Evolutionary conservation across 2,797 vertebrate genomes (phyloP), one percentile per base, ranked within the genome.

Genomic region (Ctenochaetus hawaiiensis): DNA sequence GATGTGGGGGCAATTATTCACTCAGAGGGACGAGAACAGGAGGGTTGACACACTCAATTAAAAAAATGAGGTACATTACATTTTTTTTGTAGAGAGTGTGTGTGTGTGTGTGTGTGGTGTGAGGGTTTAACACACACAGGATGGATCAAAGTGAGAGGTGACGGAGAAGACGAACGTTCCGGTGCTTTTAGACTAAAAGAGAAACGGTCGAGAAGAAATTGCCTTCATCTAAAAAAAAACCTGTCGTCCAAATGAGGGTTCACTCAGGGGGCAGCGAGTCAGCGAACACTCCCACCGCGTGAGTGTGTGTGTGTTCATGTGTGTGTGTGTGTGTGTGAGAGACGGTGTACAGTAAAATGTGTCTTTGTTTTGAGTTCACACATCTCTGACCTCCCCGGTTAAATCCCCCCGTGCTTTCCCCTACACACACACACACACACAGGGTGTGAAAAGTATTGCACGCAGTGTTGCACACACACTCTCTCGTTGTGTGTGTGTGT

Each of bases 351-450:
- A 85, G 73, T 77, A 89, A 83, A 89, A 87, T 63, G 87, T 71
- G 72, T 77, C 86, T 92, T 90, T 90, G 89, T 92, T 91, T 88
- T 69, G 66, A 80, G 86, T 90, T 92, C 91, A 89, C 89, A 89
- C 89, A 51, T 89, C 78, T 73, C 76, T 89, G 87, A 91, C 86
- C 90, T 88, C 80, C 74, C 89, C 86, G 70, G 51, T 71, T 63
- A 70, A 87, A 84, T 84, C 26, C 85, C 83, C 85, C 70, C 0
- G 37, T 43, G 76, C 71, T 71, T 72, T 44, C 72, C 59, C 41
- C 68, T 68, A 64, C 44, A 63, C 26, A 26, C 80, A 69, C 75
- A 64, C 44, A 63, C 26, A 26, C 80, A 69, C 75, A 13, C 62
- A 72, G 82, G 82, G 89, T 90, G 91, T 67, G 86, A 93, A 92